A percentile compares a stretch with the other conserved stretches of the same genome.
Conservation (phyloP, 2,113 vertebrate species). For the Melospiza georgiana region DNA sequence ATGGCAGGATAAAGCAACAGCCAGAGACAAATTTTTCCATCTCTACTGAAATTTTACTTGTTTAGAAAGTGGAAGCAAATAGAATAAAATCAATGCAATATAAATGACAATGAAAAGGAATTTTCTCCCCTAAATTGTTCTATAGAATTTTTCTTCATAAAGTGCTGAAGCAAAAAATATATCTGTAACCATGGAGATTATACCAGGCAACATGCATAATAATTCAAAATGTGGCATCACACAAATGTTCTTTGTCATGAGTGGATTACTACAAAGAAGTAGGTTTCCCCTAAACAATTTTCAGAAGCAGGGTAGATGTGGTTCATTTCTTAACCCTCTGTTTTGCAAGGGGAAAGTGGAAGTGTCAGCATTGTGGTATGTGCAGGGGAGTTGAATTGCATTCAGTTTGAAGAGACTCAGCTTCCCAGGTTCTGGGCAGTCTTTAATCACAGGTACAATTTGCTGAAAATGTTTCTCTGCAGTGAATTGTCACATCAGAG, state of each 20-base stretch:
- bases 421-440: neutral
- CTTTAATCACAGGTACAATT: neutral
- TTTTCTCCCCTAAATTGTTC: slow-evolving; percentile 17
- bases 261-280: neutral
- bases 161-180: slow-evolving; percentile 48
- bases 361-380: neutral
- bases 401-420: neutral
- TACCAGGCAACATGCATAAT: slow-evolving; percentile 43
- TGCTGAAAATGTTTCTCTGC: neutral
- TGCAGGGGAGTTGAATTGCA: neutral
- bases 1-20: neutral
- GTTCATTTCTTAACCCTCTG: neutral
- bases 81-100: neutral
- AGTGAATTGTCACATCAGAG: neutral
- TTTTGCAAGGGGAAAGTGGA: neutral
- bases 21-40: neutral
- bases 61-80: neutral
- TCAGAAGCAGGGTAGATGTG: neutral
- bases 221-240: slow-evolving; percentile 38
- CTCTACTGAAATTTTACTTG: neutral
- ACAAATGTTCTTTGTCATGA: slow-evolving; percentile 44
- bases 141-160: slow-evolving; percentile 29
- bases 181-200: slow-evolving; percentile 64
- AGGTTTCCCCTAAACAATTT: slow-evolving; percentile 9
- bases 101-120: neutral